Percentiles rank a stretch among this genome's conserved stretches.
phyloP scores from a whole-genome alignment of 2,113 vertebrate genomes.

The Propithecus coquereli region DNA sequence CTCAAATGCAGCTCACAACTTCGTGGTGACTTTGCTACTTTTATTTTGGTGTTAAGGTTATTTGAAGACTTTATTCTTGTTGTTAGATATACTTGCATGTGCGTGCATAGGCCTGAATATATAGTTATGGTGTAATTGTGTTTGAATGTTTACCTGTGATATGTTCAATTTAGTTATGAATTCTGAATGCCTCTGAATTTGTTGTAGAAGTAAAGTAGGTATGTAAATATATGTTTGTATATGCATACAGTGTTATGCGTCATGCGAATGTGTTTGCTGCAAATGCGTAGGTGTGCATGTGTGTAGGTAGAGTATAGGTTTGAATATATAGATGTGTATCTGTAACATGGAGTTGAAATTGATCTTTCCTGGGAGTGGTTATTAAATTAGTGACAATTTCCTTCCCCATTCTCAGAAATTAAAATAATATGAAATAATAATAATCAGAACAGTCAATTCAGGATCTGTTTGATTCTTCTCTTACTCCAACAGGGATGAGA shows the following conservation, averaged over 20 bases:
- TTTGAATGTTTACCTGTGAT: not conserved
- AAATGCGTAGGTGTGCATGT: not conserved
- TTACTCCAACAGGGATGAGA: not conserved
- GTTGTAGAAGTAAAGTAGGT: not conserved
- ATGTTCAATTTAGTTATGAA: not conserved
- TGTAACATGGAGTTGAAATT: not conserved
- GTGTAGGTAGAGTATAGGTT: not conserved
- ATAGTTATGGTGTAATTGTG: not conserved
- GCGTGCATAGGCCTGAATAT: not conserved
- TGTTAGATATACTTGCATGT: not conserved
- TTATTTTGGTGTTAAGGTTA: not conserved
- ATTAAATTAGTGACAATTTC: not conserved
- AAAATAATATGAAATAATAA: slow-evolving; percentile 9
- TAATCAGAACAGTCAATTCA: not conserved
- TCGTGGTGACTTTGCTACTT: not conserved
- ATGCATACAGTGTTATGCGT: not conserved
- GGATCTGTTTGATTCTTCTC: not conserved
- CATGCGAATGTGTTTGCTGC: not conserved
- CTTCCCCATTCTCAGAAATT: not conserved
- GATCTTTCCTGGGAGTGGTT: not conserved
- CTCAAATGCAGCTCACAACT: not conserved
- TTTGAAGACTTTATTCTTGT: not conserved
- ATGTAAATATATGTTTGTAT: not conserved
- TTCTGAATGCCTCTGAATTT: slow-evolving; percentile 3
- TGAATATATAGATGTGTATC: not conserved